Base-by-base conservation (phyloP, 1,140 invertebrate species). In the Caenorhabditis briggsae region DNA sequence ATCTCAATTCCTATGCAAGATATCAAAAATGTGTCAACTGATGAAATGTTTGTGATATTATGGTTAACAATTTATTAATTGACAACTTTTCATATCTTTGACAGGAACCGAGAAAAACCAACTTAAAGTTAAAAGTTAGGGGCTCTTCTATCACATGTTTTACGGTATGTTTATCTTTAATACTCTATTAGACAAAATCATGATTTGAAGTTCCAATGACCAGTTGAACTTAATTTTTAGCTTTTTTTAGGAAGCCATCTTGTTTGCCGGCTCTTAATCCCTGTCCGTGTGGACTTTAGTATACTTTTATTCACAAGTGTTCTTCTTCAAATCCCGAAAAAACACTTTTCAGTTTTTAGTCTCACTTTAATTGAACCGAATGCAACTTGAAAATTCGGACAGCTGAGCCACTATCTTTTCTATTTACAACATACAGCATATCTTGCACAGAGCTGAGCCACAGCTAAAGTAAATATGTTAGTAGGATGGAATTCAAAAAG, bases 401-500 rank as follows among this genome's bases (percentile, higher is more conserved):
- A 78, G 46, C 43, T 50, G 70, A 48, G 43, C 25, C 43, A 12
- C 33, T 23, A 41, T 41, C 8, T 64, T 58, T 6, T 64, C 59
- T 58, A 23, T 41, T 46, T 46, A 46, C 18, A 33, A 70, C 65
- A 20, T 70, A 70, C 65, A 70, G 46, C 65, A 70, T 70, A 14
- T 64, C 33, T 64, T 14, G 56, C 65, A 2, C 16, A 16, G 50
- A 53, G 50, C 11, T 12, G 50, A 53, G 11, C 50, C 50, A 70
- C 61, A 9, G 8, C 9, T 61, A 61, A 61, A 78, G 70, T 50
- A 78, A 78, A 78, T 78, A 78, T 48, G 14, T 78, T 48, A 78
- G 70, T 78, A 78, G 33, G 70, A 78, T 78, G 14, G 70, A 78
- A 78, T 78, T 78, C 46, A 78, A 50, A 78, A 78, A 78, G 23